These are phyloP conservation scores for Prenolepis imparis DNA, from an alignment of 2,888 invertebrate species.

Conservation along the genomic window DNA sequence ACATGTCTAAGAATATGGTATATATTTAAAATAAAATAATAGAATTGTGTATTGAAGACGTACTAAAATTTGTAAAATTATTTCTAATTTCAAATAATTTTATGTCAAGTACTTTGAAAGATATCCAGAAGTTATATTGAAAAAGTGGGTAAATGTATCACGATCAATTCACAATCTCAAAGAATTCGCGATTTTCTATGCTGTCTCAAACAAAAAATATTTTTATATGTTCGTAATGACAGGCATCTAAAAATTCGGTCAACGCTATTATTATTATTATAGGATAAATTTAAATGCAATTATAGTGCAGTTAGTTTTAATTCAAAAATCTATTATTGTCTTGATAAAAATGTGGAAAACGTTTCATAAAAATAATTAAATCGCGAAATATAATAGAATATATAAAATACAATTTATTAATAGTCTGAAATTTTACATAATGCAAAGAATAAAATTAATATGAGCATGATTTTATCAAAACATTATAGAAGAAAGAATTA, in stretches of 20 bases:
- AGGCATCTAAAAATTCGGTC: constrained; percentile 35
- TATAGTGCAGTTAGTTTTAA: not conserved
- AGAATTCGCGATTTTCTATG: not conserved
- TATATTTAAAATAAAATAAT: not conserved
- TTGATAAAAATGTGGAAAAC: not conserved
- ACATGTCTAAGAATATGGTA: not conserved
- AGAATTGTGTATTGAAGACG: not conserved
- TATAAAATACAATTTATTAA: constrained; percentile 17
- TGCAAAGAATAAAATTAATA: not conserved
- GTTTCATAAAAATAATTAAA: not conserved
- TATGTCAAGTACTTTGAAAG: not conserved
- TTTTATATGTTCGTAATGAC: constrained; percentile 33
- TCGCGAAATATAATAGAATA: not conserved
- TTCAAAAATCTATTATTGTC: constrained; percentile 18
- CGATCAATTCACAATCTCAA: not conserved
- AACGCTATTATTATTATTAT: constrained; percentile 40
- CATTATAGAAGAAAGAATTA: not conserved
- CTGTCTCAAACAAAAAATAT: not conserved
- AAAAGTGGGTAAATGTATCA: not conserved
- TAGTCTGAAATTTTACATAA: not conserved
- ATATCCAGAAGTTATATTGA: not conserved
- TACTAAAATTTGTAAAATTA: not conserved
- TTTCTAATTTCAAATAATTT: not conserved
- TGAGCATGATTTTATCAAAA: not conserved
- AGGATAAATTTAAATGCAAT: not conserved